These are phyloP conservation scores for Parascotia fuliginaria DNA, from an alignment of 2,888 invertebrate genomes.

Conservation along the genomic window DNA sequence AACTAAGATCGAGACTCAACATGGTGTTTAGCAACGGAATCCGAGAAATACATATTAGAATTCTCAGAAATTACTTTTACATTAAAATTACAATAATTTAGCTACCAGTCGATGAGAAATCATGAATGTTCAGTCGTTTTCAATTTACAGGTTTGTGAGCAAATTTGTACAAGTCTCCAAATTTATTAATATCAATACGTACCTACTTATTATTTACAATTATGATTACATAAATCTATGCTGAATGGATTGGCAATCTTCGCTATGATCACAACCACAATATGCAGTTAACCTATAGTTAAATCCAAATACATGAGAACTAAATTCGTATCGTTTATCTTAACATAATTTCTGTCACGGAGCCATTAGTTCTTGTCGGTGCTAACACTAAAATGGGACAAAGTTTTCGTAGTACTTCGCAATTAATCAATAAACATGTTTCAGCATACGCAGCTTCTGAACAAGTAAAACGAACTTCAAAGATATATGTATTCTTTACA, in stretches of 20 bases:
- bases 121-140: conserved; percentile 81
- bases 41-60: background rate
- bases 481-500: background rate
- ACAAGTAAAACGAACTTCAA: background rate
- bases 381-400: conserved; percentile 3
- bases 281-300: conserved; percentile 63
- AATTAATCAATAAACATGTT: conserved; percentile 2
- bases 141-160: conserved; percentile 81
- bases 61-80: conserved; percentile 10
- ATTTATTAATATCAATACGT: conserved; percentile 74
- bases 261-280: conserved; percentile 83
- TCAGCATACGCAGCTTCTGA: background rate
- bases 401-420: background rate
- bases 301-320: conserved; percentile 46
- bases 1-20: conserved; percentile 19
- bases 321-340: conserved; percentile 34
- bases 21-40: conserved; percentile 2
- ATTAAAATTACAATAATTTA: conserved; percentile 54
- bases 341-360: conserved; percentile 28
- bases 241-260: conserved; percentile 82
- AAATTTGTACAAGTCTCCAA: conserved; percentile 84
- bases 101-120: conserved; percentile 81
- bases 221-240: conserved; percentile 54
- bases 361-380: conserved; percentile 3
- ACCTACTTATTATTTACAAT: conserved; percentile 74